phyloP scores from a whole-genome alignment of 2,113 vertebrate genomes.

The Galeopterus variegatus region DNA sequence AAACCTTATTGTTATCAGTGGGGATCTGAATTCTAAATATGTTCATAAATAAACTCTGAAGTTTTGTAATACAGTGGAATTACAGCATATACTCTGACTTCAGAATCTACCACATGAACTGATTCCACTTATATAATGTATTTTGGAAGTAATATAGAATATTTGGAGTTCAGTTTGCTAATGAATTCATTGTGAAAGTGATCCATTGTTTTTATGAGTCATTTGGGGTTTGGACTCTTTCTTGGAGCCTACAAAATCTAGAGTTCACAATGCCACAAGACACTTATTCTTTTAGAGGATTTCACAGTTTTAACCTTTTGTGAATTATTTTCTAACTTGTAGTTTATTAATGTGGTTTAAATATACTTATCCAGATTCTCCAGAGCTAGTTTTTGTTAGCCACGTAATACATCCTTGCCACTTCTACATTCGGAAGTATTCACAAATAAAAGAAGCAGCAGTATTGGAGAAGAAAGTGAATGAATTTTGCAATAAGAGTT shows the following conservation, averaged over 20 bases:
- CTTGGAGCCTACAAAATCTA: background rate
- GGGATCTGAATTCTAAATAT: constrained; percentile 25
- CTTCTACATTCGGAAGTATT: constrained; percentile 93
- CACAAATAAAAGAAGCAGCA: constrained; percentile 87
- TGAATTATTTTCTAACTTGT: constrained; percentile 50
- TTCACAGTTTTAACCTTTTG: constrained; percentile 37
- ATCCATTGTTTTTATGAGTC: constrained; percentile 12
- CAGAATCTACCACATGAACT: constrained; percentile 31
- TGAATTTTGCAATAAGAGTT: constrained; percentile 85
- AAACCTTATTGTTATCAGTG: background rate
- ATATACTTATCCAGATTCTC: constrained; percentile 79
- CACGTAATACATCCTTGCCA: constrained; percentile 94
- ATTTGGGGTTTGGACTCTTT: constrained; percentile 43
- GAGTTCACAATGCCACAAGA: constrained; percentile 21
- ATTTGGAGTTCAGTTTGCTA: constrained; percentile 12
- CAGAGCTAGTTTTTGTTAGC: constrained; percentile 92
- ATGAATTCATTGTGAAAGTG: constrained; percentile 44
- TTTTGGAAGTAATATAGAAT: constrained; percentile 49
- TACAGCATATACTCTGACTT: background rate
- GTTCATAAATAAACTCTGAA: constrained; percentile 57
- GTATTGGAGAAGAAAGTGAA: constrained; percentile 90
- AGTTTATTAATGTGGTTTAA: constrained; percentile 59
- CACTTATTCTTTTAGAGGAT: background rate
- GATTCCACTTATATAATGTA: background rate
- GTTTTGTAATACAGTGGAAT: constrained; percentile 30